Evolutionary conservation across 2,113 vertebrate genomes (phyloP).

Genomic region (Carollia perspicillata): DNA sequence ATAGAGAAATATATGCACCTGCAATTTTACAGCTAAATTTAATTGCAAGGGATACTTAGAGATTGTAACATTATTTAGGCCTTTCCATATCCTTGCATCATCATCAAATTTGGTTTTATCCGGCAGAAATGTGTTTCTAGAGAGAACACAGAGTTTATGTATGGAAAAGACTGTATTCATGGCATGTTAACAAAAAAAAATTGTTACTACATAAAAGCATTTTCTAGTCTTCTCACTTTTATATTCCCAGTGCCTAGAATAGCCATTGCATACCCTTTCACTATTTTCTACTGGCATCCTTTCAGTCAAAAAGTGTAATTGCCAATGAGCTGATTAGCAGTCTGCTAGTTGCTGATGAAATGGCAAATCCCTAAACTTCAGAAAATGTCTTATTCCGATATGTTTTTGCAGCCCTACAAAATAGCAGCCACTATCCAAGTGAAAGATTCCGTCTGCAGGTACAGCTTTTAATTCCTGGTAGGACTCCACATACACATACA

Average conservation of each 20-base stretch:
- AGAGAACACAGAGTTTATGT: background rate
- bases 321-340: background rate
- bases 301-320: background rate
- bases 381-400: background rate
- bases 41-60: background rate
- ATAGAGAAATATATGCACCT: background rate
- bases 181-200: background rate
- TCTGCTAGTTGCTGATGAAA: background rate
- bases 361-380: constrained; percentile 1
- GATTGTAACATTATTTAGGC: background rate
- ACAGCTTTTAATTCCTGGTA: background rate
- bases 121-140: background rate
- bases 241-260: background rate
- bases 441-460: background rate
- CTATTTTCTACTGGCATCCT: background rate
- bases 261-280: background rate
- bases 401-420: background rate
- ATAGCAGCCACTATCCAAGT: background rate
- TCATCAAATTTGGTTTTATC: background rate
- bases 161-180: background rate
- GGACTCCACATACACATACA: background rate
- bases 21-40: background rate
- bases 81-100: background rate
- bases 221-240: background rate
- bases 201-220: background rate